Evolutionary conservation across 2,797 vertebrate genomes (phyloP).

Genomic region (Myotis planiceps): DNA sequence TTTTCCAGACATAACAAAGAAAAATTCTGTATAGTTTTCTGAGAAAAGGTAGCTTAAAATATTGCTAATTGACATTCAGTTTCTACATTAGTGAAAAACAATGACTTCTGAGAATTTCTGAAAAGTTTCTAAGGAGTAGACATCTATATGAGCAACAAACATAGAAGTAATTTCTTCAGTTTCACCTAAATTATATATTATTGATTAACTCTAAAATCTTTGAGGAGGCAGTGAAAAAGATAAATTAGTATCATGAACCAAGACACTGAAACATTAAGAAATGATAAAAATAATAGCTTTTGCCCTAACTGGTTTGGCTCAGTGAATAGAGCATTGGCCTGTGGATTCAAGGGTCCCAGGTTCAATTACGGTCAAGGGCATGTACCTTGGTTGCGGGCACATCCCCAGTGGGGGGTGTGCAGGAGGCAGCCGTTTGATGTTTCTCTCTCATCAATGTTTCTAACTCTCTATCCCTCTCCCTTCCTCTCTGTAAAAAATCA

Average conservation of each 20-base stretch:
- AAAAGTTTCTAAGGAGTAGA: neutral
- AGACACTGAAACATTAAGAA: slow-evolving; percentile 14
- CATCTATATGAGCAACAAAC: neutral
- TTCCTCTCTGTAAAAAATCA: too few species aligned
- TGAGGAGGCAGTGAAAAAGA: neutral
- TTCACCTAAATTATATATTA: neutral
- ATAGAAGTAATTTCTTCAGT: neutral
- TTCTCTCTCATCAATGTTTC: too few species aligned
- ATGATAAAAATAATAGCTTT: slow-evolving; percentile 47
- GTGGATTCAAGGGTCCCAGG: too few species aligned
- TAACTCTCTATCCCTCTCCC: too few species aligned
- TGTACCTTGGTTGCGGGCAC: too few species aligned
- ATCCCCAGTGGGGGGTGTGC: too few species aligned
- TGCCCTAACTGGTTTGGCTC: neutral
- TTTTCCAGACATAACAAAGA: neutral
- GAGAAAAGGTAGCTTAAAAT: neutral
- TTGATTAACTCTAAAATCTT: neutral
- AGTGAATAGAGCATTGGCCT: too few species aligned
- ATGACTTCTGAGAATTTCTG: neutral
- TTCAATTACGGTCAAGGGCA: too few species aligned
- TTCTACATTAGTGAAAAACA: neutral
- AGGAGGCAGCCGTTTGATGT: too few species aligned
- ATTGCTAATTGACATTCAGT: neutral
- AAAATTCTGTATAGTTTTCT: neutral
- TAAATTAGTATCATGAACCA: neutral